A percentile compares a stretch with the other conserved stretches of the same genome.
phyloP scores from a whole-genome alignment of 2,113 vertebrate species.

The Myotis lucifugus region DNA sequence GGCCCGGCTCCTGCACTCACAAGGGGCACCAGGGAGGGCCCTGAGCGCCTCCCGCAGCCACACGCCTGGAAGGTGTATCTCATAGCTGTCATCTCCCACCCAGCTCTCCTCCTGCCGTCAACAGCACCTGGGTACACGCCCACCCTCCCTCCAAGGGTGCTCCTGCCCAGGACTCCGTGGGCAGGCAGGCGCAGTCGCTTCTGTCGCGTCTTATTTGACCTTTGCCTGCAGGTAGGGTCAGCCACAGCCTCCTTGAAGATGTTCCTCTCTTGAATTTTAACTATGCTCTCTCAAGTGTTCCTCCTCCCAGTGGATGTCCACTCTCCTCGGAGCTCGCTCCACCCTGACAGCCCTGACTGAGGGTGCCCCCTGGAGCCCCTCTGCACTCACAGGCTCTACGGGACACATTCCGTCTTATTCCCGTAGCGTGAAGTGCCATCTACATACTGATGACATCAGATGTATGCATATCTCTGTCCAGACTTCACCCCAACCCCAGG shows the following conservation, averaged over 20 bases:
- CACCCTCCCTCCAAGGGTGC: neutral
- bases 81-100: neutral
- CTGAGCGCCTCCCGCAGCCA: too few relatives aligned
- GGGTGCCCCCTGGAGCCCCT: too few relatives aligned
- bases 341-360: too few relatives aligned
- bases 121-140: neutral
- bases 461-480: neutral
- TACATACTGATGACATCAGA: neutral
- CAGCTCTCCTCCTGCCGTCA: neutral
- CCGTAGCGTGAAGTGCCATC: neutral
- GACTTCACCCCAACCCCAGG: neutral
- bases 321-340: neutral
- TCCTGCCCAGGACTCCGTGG: too few relatives aligned
- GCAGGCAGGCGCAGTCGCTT: too few relatives aligned
- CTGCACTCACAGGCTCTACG: neutral
- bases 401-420: neutral
- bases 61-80: too few relatives aligned
- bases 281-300: neutral
- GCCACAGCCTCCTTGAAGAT: neutral
- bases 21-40: too few relatives aligned
- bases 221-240: too few relatives aligned
- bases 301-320: neutral
- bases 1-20: accelerated
- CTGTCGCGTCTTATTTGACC: neutral
- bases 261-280: neutral